Percentiles rank a stretch among this genome's conserved stretches.
Conservation (phyloP, 2,797 vertebrate species). For the Prionace glauca region DNA sequence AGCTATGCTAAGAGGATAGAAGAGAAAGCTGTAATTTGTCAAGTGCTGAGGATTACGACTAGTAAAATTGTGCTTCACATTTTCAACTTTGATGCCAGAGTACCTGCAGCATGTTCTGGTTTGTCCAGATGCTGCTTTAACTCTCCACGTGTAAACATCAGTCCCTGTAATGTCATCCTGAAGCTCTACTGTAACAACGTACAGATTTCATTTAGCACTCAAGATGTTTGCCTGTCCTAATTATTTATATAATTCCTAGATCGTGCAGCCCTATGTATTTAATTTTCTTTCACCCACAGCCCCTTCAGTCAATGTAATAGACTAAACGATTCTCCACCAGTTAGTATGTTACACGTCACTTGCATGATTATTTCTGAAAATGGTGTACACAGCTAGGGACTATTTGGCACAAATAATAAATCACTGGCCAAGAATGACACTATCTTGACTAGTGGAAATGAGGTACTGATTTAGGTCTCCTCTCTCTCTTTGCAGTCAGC, state of each 20-base stretch:
- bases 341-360: not conserved
- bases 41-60: constrained; percentile 3
- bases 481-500: not conserved
- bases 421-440: not conserved
- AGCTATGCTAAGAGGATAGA: not conserved
- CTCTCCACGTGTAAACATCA: constrained; percentile 22
- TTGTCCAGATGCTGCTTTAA: not conserved
- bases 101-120: not conserved
- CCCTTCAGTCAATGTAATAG: constrained; percentile 6
- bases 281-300: not conserved
- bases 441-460: not conserved
- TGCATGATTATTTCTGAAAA: not conserved
- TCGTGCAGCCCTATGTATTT: not conserved
- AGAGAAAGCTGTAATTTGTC: not conserved
- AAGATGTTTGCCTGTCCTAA: not conserved
- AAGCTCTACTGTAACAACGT: not conserved
- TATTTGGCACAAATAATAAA: not conserved
- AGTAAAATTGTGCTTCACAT: constrained; percentile 37
- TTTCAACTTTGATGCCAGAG: not conserved
- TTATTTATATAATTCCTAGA: constrained; percentile 8
- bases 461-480: not conserved
- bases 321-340: not conserved
- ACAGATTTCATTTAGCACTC: not conserved
- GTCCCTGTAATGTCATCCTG: constrained; percentile 16
- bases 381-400: not conserved